phyloP scores from a whole-genome alignment of 2,888 invertebrate species.

The Apamea monoglypha region DNA sequence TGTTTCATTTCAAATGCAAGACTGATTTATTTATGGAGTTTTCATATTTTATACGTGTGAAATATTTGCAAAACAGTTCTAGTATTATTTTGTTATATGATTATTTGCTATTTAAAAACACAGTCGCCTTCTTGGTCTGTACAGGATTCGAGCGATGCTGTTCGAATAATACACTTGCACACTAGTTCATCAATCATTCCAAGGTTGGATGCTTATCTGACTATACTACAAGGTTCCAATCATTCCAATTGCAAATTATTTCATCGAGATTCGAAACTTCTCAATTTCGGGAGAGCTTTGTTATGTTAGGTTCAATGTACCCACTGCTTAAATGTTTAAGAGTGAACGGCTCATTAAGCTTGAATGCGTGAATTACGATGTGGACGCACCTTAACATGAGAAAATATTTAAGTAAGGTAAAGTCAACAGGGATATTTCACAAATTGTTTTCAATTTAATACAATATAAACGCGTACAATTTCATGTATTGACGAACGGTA shows the following conservation, averaged over 20 bases:
- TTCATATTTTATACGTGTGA: conserved; percentile 5
- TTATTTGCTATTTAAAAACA: neutral
- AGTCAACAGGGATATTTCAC: conserved; percentile 21
- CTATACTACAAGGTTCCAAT: neutral
- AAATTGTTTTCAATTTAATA: conserved; percentile 27
- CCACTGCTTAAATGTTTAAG: neutral
- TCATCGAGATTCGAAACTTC: neutral
- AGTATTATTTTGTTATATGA: neutral
- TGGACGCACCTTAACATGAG: neutral
- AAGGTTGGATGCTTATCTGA: neutral
- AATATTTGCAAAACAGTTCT: neutral
- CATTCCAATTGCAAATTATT: conserved; percentile 9
- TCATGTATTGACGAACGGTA: conserved; percentile 55
- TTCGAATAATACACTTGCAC: neutral
- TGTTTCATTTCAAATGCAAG: conserved; percentile 39
- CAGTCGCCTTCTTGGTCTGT: neutral
- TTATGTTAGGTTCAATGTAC: neutral
- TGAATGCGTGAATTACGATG: neutral
- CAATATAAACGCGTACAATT: conserved; percentile 29
- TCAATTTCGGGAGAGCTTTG: neutral
- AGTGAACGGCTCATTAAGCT: neutral
- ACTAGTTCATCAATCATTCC: neutral
- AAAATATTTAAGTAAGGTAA: conserved; percentile 6
- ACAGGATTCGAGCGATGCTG: neutral
- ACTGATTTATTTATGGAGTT: conserved; percentile 22